Base-by-base conservation (phyloP, 2,797 vertebrate species). In the Rhynchotus rufescens region DNA sequence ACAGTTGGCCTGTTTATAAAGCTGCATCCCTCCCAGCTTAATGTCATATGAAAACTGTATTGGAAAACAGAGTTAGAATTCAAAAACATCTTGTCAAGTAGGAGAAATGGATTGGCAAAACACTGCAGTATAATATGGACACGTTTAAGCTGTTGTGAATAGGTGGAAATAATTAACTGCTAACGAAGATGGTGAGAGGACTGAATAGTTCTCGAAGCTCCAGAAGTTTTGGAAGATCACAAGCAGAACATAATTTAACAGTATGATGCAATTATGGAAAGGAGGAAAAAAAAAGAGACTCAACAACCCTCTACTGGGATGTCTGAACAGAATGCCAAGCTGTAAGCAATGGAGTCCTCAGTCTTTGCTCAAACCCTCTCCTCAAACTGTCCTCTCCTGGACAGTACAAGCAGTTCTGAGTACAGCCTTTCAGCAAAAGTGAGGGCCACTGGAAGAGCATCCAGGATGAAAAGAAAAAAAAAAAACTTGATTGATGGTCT, bases 241-340 rank as follows among this genome's bases (percentile, higher is more conserved):
- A 84, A 74, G 9, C 15, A 62, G 47, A 81, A 80, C 57, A 32
- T 76, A 81, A n/a, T 91, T 76, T 91, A 61, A 23, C 44, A 28
- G n/a, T 86, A 20, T 84, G 78, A 23, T 65, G 36, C 25, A 45
- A 0, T n/a, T 88, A 32, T 11, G 49, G 59, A 38, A 10, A 12
- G 19, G 2, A 2, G 1, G 1, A 40, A 0, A 34, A 14, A 11
- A 10, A 20, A 2, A 2, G 0, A 0, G n/a, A 14, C 8, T 26
- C n/a, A 65, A 22, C 23, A 71, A 40, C 23, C 25, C 1, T 81
- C 7, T 28, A 30, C 47, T 68, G 67, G 4, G 36, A 73, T 84
- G 45, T 62, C 69, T 54, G 73, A 79, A 56, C 26, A 66, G 17
- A 34, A 38, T 66, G 22, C 17, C 66, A 64, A 69, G n/a, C 71